Conservation (phyloP, 1,140 invertebrate species). For the Procambarus virginalis region DNA sequence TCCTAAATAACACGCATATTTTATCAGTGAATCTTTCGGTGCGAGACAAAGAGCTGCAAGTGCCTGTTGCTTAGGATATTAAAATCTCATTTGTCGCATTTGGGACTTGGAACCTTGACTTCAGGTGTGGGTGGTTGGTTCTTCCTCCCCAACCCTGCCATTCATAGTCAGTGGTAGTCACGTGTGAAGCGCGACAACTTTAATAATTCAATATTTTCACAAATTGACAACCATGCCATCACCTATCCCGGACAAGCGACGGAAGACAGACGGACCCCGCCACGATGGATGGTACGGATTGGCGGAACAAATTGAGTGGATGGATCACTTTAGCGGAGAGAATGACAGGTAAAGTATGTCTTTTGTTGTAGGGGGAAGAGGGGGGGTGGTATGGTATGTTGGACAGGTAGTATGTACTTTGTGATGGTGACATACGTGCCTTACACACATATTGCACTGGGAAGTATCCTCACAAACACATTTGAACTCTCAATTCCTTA, state of each 20-base stretch:
- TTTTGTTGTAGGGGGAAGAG: not conserved
- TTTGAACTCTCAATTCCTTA: too few species aligned
- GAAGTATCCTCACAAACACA: too few species aligned
- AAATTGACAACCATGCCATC: slow-evolving; percentile 54
- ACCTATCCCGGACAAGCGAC: slow-evolving; percentile 10
- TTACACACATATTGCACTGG: too few species aligned
- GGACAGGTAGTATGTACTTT: too few species aligned
- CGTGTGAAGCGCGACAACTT: slow-evolving; percentile 36
- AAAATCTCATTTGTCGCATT: not conserved
- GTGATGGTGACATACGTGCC: too few species aligned
- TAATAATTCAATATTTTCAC: slow-evolving; percentile 63
- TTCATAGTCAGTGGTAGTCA: slow-evolving; percentile 5
- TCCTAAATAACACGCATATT: slow-evolving; percentile 39
- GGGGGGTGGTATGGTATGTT: not conserved
- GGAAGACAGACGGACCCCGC: not conserved
- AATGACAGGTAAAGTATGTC: not conserved
- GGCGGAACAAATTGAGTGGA: slow-evolving; percentile 31
- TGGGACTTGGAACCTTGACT: slow-evolving; percentile 13
- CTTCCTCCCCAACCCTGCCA: not conserved
- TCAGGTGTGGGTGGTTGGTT: not conserved
- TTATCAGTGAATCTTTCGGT: not conserved
- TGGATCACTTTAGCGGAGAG: slow-evolving; percentile 29
- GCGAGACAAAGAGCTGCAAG: not conserved
- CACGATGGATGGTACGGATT: slow-evolving; percentile 17
- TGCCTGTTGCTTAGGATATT: slow-evolving; percentile 1